Evolutionary conservation across 2,888 invertebrate species (phyloP).

Genomic region (Fabriciana adippe): DNA sequence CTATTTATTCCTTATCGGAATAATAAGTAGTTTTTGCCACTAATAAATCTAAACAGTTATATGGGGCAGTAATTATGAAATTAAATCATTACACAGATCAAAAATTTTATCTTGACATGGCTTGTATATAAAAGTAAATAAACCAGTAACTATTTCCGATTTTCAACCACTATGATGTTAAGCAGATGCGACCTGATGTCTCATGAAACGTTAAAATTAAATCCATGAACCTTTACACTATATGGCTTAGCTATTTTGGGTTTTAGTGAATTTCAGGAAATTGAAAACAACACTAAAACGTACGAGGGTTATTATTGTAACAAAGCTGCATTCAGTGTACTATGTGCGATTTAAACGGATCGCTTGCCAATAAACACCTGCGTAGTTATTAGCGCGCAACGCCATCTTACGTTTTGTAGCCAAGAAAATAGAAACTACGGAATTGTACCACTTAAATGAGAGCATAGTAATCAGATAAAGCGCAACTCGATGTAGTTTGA

Average conservation of each 20-base stretch:
- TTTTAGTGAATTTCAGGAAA: slow-evolving; percentile 12
- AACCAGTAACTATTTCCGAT: no score
- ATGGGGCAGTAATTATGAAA: no score
- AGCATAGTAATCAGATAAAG: background rate
- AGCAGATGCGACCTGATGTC: background rate
- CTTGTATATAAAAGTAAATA: no score
- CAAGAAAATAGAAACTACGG: slow-evolving; percentile 22
- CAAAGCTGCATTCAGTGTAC: slow-evolving; percentile 26
- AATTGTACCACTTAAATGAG: slow-evolving; percentile 1
- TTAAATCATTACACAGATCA: no score
- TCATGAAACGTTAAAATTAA: background rate
- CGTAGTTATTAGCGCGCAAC: slow-evolving; percentile 24
- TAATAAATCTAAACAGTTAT: no score
- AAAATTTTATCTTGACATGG: no score
- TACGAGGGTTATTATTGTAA: slow-evolving; percentile 31
- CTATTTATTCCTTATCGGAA: no score
- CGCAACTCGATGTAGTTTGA: background rate
- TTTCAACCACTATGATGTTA: background rate
- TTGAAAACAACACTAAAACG: slow-evolving; percentile 21
- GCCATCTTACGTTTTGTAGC: slow-evolving; percentile 22
- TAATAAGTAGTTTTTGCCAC: no score
- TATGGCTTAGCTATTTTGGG: slow-evolving; percentile 12
- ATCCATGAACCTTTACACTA: background rate
- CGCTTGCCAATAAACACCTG: slow-evolving; percentile 33
- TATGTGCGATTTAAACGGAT: slow-evolving; percentile 23